phyloP scores from a whole-genome alignment of 2,888 invertebrate genomes.

The Phragmatobia fuliginosa region DNA sequence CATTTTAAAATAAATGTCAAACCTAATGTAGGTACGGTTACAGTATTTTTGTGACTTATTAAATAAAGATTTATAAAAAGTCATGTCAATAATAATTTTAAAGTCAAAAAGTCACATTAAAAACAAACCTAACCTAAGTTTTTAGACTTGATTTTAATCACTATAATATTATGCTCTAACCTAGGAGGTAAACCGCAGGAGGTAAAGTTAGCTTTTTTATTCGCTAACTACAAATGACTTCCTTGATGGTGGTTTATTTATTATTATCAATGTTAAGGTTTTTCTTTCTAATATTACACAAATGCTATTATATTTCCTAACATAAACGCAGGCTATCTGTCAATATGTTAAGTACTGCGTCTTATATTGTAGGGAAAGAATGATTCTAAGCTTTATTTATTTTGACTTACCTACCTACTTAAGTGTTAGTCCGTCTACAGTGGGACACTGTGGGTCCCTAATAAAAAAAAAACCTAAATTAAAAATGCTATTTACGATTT shows the following conservation, averaged over 20 bases:
- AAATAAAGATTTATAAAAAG: neutral
- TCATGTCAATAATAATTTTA: neutral
- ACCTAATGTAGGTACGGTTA: no score
- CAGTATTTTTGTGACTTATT: neutral
- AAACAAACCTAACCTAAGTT: neutral
- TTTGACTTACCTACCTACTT: neutral
- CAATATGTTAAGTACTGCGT: neutral
- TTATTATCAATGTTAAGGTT: neutral
- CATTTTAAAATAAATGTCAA: no score
- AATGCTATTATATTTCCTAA: neutral
- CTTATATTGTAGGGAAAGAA: neutral
- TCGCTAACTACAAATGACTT: constrained; percentile 28
- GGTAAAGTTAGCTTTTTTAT: constrained; percentile 27
- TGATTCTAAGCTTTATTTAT: neutral
- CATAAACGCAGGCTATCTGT: neutral
- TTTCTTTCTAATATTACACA: neutral
- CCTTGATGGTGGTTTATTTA: constrained; percentile 17
- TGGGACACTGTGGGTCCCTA: no score
- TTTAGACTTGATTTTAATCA: neutral
- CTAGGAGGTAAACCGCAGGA: neutral
- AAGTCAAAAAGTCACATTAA: neutral
- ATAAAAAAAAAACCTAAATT: no score
- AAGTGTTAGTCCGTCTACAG: no score
- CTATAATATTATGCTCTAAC: neutral
- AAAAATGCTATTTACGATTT: neutral